Evolutionary conservation across 1,140 invertebrate genomes (phyloP), one percentile per base, ranked within the genome.

Genomic region (Dendrolimus kikuchii): DNA sequence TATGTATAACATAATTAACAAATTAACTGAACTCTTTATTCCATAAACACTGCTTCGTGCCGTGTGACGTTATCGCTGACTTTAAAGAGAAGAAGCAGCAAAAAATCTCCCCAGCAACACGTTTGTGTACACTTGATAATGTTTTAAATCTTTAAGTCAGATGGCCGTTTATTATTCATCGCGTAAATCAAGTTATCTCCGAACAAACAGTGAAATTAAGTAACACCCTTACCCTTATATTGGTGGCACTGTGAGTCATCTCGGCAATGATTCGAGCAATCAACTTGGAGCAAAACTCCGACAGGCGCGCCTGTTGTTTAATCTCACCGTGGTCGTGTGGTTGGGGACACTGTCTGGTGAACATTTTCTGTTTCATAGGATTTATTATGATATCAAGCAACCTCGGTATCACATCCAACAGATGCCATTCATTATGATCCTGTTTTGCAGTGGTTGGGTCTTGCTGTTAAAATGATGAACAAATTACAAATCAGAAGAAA

Each of bases 191-290:
- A 23, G 23, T 23, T 23, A 23, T 23, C 23, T 23, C 23, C 23
- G 23, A 23, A 23, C 23, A 23, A 23, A 23, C 23, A 23, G 23
- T 23, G 3, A 2, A 23, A 23, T 23, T 23, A 23, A 23, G 23
- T 23, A 61, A 49, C 5, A 60, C 38, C 2, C 57, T 67, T 40
- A 77, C 76, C 60, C 63, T 59, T 5, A 72, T 62, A 50, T 87
- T 90, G 88, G 79, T 92, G 0, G 91, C 90, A 60, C 88, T 92
- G 51, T 93, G 92, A 0, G 96, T 93, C 45, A 99, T 89, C 88
- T 99, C 97, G 5, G 95, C 95, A 38, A 98, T 90, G 0, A 98
- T 92, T 46, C 95, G 90, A 0, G 94, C 93, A 43, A 97, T 77
- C 23, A 99, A 89, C 68, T 96, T 93, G 74, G 96, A 98, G 63